phyloP scores from a whole-genome alignment of 2,797 vertebrate genomes.

The Pseudochirops cupreus region DNA sequence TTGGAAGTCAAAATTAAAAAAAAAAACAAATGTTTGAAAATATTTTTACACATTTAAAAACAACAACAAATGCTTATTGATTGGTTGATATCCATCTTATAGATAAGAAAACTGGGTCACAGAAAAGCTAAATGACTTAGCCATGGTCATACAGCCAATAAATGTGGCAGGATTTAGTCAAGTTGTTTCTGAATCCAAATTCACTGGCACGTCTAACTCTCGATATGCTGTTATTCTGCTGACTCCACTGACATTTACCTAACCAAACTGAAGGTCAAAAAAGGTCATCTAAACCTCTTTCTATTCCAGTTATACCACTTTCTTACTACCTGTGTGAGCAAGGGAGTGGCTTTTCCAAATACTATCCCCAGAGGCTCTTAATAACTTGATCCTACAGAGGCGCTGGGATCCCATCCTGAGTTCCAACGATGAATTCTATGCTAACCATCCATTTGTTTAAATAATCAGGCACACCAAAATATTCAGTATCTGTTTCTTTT shows the following conservation, averaged over 20 bases:
- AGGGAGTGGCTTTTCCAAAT: background rate
- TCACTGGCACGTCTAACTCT: background rate
- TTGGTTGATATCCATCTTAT: background rate
- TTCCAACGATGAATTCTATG: background rate
- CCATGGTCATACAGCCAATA: background rate
- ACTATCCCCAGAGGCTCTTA: background rate
- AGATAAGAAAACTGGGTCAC: background rate
- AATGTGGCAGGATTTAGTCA: background rate
- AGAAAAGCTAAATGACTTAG: slow-evolving; percentile 25
- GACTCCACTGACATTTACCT: no score
- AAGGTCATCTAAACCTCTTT: background rate
- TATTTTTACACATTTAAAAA: background rate
- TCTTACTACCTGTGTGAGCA: background rate
- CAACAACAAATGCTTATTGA: background rate
- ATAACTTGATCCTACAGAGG: background rate
- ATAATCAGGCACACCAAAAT: background rate
- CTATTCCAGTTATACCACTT: background rate
- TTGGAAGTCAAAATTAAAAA: background rate
- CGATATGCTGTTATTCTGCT: background rate
- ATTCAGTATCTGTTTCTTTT: background rate
- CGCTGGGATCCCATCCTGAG: background rate
- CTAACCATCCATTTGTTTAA: background rate
- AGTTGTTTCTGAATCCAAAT: background rate
- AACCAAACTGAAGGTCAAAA: background rate
- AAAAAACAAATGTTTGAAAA: background rate